Evolutionary conservation across 2,888 invertebrate genomes (phyloP), one percentile per base, ranked within the genome.

Genomic region (Pristionchus fissidentatus): DNA sequence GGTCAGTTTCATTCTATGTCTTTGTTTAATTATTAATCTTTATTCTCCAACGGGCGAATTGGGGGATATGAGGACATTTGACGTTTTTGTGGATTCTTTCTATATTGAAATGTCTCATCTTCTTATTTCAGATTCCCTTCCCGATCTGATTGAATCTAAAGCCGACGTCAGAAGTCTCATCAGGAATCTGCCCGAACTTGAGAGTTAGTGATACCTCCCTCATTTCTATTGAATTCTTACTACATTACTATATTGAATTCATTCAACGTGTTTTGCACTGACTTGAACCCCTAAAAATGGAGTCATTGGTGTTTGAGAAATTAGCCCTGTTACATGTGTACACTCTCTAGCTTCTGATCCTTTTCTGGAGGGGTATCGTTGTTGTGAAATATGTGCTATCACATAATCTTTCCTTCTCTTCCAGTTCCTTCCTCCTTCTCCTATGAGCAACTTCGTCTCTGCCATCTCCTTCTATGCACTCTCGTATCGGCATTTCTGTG

Each of bases 401-500:
- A 15, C 49, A 49, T 15, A 15, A 19, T 19, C 13, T 10, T 19
- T 19, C 10, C 49, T 49, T 19, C 49, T 49, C 49, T 10, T 49
- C 29, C 29, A 77, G 46, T 77, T 29, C 49, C 75, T 19, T 46
- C 46, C 49, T 29, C 46, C 7, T 43, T 79, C n/a, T 38, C 84
- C 1, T 84, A 85, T 38, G 84, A 84, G n/a, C 82, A 85, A 41
- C 80, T 62, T 8, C 66, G 85, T 32, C 60, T 84, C 15, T 79
- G 75, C 3, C 85, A 85, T 75, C 57, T 84, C 15, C 81, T 84
- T 22, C 52, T 84, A 19, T 78, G 60, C 55, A 85, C 85, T 8
- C 29, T 85, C 0, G 60, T 83, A 5, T 73, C 85, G 0, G 84
- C 84, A 4, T 85, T 79, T 70, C 75, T 85, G 7, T 85, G 85